Conservation (phyloP, 2,797 vertebrate genomes). For the Strix occidentalis region DNA sequence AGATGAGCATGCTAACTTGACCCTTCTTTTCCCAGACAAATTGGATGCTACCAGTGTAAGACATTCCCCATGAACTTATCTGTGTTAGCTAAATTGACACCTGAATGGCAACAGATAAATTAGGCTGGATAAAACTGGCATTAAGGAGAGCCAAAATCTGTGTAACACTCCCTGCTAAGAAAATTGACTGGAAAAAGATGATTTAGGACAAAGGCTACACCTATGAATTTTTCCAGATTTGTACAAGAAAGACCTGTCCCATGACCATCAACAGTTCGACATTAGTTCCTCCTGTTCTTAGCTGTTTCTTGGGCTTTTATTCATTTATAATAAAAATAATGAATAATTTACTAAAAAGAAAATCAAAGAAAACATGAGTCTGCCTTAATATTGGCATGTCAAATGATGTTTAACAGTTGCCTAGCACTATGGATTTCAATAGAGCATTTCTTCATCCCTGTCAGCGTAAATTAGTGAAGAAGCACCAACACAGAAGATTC, state of each 20-base stretch:
- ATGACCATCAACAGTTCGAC: neutral
- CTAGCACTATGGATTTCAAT: neutral
- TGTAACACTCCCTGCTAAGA: neutral
- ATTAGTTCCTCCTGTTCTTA: neutral
- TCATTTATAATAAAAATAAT: neutral
- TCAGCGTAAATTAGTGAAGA: neutral
- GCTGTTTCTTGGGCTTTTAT: neutral
- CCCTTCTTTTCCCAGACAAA: neutral
- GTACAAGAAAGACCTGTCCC: neutral
- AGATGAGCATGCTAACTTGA: neutral
- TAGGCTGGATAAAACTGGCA: neutral
- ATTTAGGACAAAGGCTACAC: neutral
- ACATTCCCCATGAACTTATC: neutral
- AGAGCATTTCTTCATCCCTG: neutral
- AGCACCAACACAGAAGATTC: neutral
- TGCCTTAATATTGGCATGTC: neutral
- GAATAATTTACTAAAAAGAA: neutral
- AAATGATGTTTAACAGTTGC: conserved; percentile 28
- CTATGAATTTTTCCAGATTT: neutral
- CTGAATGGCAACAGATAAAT: neutral
- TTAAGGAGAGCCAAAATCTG: neutral
- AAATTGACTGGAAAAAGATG: neutral
- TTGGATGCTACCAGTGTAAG: neutral
- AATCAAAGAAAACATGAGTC: neutral
- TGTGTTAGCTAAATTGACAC: neutral